Conservation (phyloP, 1,140 invertebrate genomes). For the Orchestia grillus region DNA sequence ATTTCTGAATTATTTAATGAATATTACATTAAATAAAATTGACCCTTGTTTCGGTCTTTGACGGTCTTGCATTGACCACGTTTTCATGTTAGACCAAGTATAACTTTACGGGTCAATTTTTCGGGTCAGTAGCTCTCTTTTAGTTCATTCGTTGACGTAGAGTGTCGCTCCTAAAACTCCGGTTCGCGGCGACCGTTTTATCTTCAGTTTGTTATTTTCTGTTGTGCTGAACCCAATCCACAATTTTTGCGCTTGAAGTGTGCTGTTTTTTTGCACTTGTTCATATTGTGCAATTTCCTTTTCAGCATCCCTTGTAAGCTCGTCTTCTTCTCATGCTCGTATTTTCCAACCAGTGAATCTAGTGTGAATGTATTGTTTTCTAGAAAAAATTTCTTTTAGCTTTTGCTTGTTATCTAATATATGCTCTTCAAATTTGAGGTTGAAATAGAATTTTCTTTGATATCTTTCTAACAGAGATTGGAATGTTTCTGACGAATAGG, state of each 20-base stretch:
- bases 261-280: not conserved
- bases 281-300: not conserved
- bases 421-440: not conserved
- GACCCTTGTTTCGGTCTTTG: not conserved
- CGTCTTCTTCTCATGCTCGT: not conserved
- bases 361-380: not conserved
- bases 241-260: not conserved
- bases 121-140: not conserved
- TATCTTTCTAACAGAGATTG: too few species aligned
- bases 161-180: not conserved
- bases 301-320: not conserved
- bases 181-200: too few species aligned
- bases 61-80: not conserved
- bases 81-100: not conserved
- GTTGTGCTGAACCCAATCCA: not conserved
- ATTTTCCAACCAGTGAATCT: not conserved
- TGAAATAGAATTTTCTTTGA: not conserved
- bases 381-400: not conserved
- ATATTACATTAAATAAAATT: not conserved
- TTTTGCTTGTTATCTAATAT: not conserved
- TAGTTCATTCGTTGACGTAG: not conserved
- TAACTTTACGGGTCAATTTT: not conserved
- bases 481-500: too few species aligned
- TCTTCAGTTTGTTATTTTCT: too few species aligned
- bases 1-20: not conserved